Base-by-base conservation (phyloP, 2,888 invertebrate genomes). In the Cheilosia pagana region DNA sequence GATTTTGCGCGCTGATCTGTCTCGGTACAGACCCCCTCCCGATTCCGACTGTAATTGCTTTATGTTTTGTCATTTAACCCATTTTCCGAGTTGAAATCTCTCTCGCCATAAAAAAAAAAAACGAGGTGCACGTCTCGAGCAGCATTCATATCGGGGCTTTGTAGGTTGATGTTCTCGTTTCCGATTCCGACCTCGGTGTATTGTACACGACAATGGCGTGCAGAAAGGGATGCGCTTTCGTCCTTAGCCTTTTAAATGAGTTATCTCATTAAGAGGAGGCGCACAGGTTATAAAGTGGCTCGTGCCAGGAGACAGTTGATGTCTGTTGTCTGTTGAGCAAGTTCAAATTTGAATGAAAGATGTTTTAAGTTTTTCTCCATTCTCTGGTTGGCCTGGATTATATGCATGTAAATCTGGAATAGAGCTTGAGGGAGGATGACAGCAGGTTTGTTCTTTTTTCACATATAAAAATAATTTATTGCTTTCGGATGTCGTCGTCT, bases 41-140 rank as follows among this genome's bases (percentile, higher is more conserved):
- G 16, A 35, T 25, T 43, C 60, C 43, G 63, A 70, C 57, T 75
- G 83, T 81, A 85, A 85, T 85, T 85, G 83, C 81, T 81, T 85
- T 81, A 81, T 85, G 81, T 81, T 75, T 85, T 85, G 70, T 75
- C 83, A 81, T 85, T 81, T 85, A 85, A 85, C 83, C 83, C 81
- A 85, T 85, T 79, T 83, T 72, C 78, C 72, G 45, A 74, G 79
- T 75, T 65, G 52, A 70, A 70, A 75, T 75, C 68, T 72, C 67
- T 72, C 72, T 70, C 21, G 63, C 79, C 79, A 83, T 83, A 77
- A 83, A 67, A 48, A 78, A 78, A n/a, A n/a, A n/a, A n/a, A n/a
- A n/a, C n/a, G n/a, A 74, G 70, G 81, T 81, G 70, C 70, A 81
- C 75, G 83, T 85, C 83, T 85, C 81, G 59, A 85, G 74, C 83